Conservation (phyloP, 2,113 vertebrate genomes). For the Poecile atricapillus region DNA sequence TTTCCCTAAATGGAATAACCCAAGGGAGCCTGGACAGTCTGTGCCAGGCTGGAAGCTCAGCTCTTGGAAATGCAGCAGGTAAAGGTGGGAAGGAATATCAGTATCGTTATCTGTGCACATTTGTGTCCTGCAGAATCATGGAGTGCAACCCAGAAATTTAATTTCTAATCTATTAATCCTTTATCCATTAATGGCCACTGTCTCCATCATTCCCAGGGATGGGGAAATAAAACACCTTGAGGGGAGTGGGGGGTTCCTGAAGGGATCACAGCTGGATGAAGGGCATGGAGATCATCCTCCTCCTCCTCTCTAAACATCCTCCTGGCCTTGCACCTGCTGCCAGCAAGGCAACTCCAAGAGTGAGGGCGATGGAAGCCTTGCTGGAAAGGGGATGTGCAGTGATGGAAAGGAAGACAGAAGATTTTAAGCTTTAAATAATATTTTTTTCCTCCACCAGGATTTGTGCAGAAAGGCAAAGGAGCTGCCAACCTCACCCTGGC, state of each 20-base stretch:
- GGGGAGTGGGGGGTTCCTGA: background rate
- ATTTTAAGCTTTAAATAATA: background rate
- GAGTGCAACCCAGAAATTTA: background rate
- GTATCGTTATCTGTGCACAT: accelerated
- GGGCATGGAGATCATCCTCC: background rate
- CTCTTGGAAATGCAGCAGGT: background rate
- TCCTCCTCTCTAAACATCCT: background rate
- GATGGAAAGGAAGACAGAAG: background rate
- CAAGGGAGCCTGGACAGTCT: background rate
- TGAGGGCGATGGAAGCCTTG: background rate
- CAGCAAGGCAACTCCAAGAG: too few relatives aligned
- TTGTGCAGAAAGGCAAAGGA: background rate
- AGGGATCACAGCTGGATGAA: accelerated
- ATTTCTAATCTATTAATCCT: background rate
- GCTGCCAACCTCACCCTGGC: background rate
- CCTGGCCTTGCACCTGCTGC: background rate
- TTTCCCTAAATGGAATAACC: background rate
- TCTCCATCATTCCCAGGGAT: background rate
- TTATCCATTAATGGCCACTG: background rate
- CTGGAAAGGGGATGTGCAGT: background rate
- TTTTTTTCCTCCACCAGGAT: background rate
- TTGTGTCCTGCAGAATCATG: background rate
- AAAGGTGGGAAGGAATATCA: background rate
- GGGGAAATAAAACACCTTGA: background rate
- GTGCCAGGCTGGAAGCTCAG: background rate